Conservation (phyloP, 2,888 invertebrate species). For the Morinoia aosen region DNA sequence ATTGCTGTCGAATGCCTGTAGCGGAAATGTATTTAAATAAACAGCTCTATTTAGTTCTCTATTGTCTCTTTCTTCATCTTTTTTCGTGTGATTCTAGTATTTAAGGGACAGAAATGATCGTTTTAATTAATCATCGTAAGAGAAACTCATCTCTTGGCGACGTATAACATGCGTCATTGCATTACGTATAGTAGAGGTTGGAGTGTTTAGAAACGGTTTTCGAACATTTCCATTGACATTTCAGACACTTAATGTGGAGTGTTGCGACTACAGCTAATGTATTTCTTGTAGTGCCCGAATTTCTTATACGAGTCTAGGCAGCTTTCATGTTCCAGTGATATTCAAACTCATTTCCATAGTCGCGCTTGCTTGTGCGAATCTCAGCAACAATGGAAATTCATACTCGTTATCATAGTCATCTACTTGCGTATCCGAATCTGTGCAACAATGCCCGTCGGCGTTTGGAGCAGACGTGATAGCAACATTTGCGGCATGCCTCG, state of each 20-base stretch:
- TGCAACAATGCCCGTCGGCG: not conserved
- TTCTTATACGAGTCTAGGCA: not conserved
- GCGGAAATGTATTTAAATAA: not conserved
- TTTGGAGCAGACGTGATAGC: not conserved
- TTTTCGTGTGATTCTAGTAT: not conserved
- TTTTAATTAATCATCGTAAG: not conserved
- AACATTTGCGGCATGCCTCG: not conserved
- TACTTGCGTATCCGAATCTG: not conserved
- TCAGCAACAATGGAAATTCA: too few species aligned
- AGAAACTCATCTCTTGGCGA: not conserved
- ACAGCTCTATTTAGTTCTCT: not conserved
- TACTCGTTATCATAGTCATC: not conserved
- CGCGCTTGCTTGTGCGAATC: not conserved
- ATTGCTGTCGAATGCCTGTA: not conserved
- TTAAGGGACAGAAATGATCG: not conserved
- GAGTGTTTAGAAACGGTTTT: not conserved
- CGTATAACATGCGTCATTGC: not conserved
- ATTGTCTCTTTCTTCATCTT: not conserved
- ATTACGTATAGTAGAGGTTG: not conserved
- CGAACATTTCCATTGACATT: not conserved
- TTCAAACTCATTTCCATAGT: not conserved
- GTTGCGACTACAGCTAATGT: too few species aligned
- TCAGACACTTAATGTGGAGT: not conserved
- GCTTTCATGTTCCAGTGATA: not conserved
- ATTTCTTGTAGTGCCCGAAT: too few species aligned